Base-by-base conservation (phyloP, 2,797 vertebrate species). In the Malurus leucopterus region DNA sequence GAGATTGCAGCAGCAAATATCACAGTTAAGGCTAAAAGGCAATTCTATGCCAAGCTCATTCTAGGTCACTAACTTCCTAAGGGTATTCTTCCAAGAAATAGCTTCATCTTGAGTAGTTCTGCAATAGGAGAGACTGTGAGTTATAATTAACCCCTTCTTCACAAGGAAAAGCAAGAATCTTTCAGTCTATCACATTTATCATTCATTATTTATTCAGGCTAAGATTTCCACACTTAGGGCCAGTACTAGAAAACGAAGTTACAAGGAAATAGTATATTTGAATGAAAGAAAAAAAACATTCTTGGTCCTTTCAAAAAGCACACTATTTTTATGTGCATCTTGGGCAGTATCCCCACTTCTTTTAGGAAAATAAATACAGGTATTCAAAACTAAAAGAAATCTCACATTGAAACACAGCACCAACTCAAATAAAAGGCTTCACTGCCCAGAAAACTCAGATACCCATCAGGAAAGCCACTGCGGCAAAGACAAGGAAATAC, bases 71-170 rank as follows among this genome's bases (percentile, higher is more conserved):
- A 78, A 85, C 70, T 94, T 94, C 91, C 91, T 94, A 83, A 85
- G 94, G 93, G 90, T 89, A 93, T 95, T 94, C 91, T 95, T 85
- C 94, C 86, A 94, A 95, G 94, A 95, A 93, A 89, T 20, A 83
- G 82, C 86, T 93, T 91, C 88, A 87, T 85, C 90, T 91, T 71
- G 74, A 87, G 86, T 17, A 87, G 58, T 29, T 85, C 90, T 72
- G 82, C 63, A 90, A 85, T 63, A 88, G 8, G 46, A 86, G 53
- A 83, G 70, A 63, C 57, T 17, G 22, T 7, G 59, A 83, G 69
- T 50, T 87, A 69, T 10, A 57, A 40, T 87, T 91, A 95, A 91
- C 90, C 73, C 73, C 43, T 93, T 93, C 62, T 18, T 90, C 68
- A 64, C 75, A 87, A 88, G 44, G 18, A 67, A 81, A 83, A 51